These are phyloP conservation scores for Dolichomitus sp. DNA, from an alignment of 2,888 invertebrate genomes.

Conservation along the genomic window DNA sequence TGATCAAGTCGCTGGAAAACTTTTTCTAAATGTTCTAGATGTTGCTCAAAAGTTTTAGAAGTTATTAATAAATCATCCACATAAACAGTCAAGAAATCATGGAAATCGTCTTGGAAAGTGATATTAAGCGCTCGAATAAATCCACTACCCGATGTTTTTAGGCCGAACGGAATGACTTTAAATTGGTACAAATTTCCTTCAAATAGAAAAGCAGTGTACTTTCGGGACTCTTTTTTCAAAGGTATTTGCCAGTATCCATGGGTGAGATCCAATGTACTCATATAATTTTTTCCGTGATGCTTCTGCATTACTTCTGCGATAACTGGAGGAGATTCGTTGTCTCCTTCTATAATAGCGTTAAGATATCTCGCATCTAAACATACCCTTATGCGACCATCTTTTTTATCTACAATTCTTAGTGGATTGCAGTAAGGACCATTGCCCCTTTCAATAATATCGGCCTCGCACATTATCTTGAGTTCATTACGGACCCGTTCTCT, in stretches of 20 bases:
- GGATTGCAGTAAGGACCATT: constrained; percentile 44
- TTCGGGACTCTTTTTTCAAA: constrained; percentile 14
- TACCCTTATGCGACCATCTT: constrained; percentile 24
- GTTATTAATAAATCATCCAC: constrained; percentile 63
- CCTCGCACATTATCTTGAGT: constrained; percentile 26
- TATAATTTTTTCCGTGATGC: constrained; percentile 27
- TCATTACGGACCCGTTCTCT: constrained; percentile 25
- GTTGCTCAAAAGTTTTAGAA: constrained; percentile 71
- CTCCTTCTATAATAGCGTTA: constrained; percentile 4
- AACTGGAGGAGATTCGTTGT: constrained; percentile 32
- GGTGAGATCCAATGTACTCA: constrained; percentile 35
- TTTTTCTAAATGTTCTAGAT: constrained; percentile 66
- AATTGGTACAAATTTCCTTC: constrained; percentile 55
- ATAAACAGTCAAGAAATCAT: too few species aligned
- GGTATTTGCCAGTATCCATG: constrained; percentile 42
- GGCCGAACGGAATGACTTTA: too few species aligned
- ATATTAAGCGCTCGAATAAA: constrained; percentile 61
- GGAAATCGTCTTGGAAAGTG: constrained; percentile 75
- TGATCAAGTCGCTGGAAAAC: constrained; percentile 66
- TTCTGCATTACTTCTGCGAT: constrained; percentile 55
- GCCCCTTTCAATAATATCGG: constrained; percentile 41
- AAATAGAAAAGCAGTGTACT: constrained; percentile 70
- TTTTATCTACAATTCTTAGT: constrained; percentile 33
- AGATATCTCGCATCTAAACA: constrained; percentile 45
- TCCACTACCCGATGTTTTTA: neutral